Evolutionary conservation across 2,888 invertebrate genomes (phyloP).

Genomic region (Aplocera efformata): DNA sequence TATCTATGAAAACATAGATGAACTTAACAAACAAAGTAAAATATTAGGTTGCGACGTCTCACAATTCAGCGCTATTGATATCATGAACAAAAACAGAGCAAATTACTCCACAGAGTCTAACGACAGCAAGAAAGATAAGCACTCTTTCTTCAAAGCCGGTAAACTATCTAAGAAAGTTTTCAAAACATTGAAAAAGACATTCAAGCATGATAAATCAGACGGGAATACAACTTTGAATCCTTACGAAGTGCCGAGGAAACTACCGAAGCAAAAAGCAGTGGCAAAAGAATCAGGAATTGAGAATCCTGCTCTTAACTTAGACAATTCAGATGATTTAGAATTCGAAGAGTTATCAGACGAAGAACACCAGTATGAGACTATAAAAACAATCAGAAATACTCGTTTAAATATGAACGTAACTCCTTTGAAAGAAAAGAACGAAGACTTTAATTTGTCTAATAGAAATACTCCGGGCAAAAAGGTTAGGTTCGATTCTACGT

Average conservation of each 20-base stretch:
- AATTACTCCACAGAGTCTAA: slow-evolving; percentile 59
- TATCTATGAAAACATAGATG: slow-evolving; percentile 63
- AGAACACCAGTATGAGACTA: slow-evolving; percentile 67
- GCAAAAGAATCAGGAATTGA: slow-evolving; percentile 65
- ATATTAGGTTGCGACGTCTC: slow-evolving; percentile 72
- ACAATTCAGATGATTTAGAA: slow-evolving; percentile 72
- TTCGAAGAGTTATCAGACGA: slow-evolving; percentile 60
- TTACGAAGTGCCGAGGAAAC: slow-evolving; percentile 70
- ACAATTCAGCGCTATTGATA: slow-evolving; percentile 64
- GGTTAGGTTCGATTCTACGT: slow-evolving; percentile 71
- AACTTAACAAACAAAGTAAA: slow-evolving; percentile 72
- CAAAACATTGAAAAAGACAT: slow-evolving; percentile 68
- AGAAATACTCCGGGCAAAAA: slow-evolving; percentile 66
- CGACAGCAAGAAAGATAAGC: slow-evolving; percentile 61
- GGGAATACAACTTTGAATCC: slow-evolving; percentile 59
- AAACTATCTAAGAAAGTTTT: slow-evolving; percentile 70
- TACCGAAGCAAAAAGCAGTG: slow-evolving; percentile 48
- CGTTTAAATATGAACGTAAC: slow-evolving; percentile 68
- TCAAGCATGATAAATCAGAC: slow-evolving; percentile 62
- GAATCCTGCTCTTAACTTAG: slow-evolving; percentile 66
- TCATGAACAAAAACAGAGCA: slow-evolving; percentile 55
- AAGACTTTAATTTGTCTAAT: slow-evolving; percentile 52
- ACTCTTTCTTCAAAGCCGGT: slow-evolving; percentile 58
- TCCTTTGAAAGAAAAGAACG: slow-evolving; percentile 53
- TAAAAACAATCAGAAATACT: slow-evolving; percentile 69